Percentiles rank a stretch among this genome's conserved stretches.
These are phyloP conservation scores for Acronicta psi DNA, from an alignment of 2,888 invertebrate species.

Conservation along the genomic window DNA sequence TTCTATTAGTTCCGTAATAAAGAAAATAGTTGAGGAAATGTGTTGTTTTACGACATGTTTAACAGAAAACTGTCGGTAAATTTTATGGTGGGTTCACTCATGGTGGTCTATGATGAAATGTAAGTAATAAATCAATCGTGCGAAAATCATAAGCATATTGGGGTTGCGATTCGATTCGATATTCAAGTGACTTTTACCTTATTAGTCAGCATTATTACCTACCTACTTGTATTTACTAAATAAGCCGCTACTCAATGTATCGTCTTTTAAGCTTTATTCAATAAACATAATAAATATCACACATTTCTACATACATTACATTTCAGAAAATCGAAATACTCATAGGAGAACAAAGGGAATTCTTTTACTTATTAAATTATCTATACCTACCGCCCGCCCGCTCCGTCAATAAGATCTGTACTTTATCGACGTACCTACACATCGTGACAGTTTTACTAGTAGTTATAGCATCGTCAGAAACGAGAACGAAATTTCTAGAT, in stretches of 20 bases:
- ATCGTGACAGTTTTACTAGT: constrained; percentile 46
- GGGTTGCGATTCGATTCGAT: no score
- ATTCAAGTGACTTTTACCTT: no score
- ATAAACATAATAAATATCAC: constrained; percentile 19
- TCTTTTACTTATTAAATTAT: constrained; percentile 45
- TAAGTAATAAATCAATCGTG: no score
- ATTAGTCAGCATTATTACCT: no score
- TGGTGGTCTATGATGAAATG: no score
- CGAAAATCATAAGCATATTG: no score
- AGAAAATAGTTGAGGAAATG: constrained; percentile 20
- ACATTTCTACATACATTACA: constrained; percentile 20
- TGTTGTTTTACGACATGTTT: constrained; percentile 16
- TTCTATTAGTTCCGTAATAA: constrained; percentile 21
- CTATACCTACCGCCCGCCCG: constrained; percentile 23
- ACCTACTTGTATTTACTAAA: no score
- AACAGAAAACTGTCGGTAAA: not conserved
- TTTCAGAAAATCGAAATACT: constrained; percentile 31
- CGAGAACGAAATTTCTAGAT: constrained; percentile 47
- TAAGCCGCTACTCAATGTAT: no score
- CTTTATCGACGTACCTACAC: constrained; percentile 42
- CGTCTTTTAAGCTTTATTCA: constrained; percentile 11
- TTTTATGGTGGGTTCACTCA: no score
- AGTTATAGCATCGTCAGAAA: constrained; percentile 22
- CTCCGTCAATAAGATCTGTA: constrained; percentile 32
- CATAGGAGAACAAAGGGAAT: constrained; percentile 43